These are phyloP conservation scores for Oceanodroma tethys DNA, from an alignment of 2,113 vertebrate species.

Conservation along the genomic window DNA sequence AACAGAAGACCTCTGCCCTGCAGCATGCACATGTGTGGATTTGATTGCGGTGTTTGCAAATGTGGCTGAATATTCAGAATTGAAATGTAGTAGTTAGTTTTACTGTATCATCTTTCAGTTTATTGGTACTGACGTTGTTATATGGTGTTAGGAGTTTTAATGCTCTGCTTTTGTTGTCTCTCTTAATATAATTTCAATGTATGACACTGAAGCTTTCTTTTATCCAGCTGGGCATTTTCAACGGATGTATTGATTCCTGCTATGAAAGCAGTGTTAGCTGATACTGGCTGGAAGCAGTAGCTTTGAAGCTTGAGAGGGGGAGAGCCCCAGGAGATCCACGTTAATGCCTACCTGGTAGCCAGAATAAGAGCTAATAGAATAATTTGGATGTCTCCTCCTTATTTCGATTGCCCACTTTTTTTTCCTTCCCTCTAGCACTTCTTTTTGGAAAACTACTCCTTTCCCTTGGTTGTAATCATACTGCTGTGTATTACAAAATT, in stretches of 20 bases:
- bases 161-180: neutral
- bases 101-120: neutral
- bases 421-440: neutral
- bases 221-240: neutral
- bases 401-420: neutral
- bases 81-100: neutral
- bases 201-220: neutral
- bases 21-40: neutral
- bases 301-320: neutral
- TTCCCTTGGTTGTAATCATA: neutral
- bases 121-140: neutral
- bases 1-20: neutral
- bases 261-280: neutral
- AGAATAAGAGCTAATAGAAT: neutral
- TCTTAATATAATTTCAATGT: neutral
- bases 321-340: neutral
- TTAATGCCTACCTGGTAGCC: neutral
- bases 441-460: neutral
- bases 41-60: neutral
- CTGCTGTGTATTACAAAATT: neutral
- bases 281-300: neutral
- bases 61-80: neutral
- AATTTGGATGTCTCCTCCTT: neutral
- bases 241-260: neutral
- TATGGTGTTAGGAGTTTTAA: neutral